Conservation (phyloP, 92 coral and sea anemone species). For the Phenganax marumi region DNA sequence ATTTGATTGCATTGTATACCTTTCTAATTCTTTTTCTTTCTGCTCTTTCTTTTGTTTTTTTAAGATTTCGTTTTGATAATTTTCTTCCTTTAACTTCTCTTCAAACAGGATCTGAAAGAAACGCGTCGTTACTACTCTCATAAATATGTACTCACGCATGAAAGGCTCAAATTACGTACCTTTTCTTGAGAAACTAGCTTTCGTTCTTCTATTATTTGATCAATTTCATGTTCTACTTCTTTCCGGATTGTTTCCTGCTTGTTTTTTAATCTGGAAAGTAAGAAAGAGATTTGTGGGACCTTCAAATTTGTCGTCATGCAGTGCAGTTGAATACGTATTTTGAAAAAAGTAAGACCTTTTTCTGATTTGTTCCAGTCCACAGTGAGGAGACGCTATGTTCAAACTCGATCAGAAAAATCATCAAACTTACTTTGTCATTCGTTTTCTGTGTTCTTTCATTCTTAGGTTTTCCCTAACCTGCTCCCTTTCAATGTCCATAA, state of each 20-base stretch:
- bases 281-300: neutral
- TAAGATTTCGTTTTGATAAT: neutral
- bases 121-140: neutral
- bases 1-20: slow-evolving; percentile 9
- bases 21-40: slow-evolving; percentile 73
- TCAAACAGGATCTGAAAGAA: slow-evolving; percentile 12
- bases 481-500: slow-evolving; percentile 96
- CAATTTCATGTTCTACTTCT: slow-evolving; percentile 43
- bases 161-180: neutral
- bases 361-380: too few relatives aligned
- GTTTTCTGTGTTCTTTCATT: slow-evolving; percentile 90
- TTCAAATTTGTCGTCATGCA: neutral
- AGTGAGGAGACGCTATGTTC: neutral
- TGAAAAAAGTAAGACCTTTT: too few relatives aligned
- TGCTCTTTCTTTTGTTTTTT: slow-evolving; percentile 71
- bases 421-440: slow-evolving; percentile 61
- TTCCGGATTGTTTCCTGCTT: slow-evolving; percentile 39
- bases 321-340: neutral
- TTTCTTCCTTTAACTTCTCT: slow-evolving; percentile 11
- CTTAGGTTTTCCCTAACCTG: slow-evolving; percentile 91
- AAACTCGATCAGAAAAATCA: neutral
- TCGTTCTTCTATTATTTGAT: slow-evolving; percentile 43
- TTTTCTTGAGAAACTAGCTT: slow-evolving; percentile 8
- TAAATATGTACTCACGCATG: neutral
- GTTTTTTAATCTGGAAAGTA: slow-evolving; percentile 28